phyloP scores from a whole-genome alignment of 2,888 invertebrate genomes.

The Polydrusus tereticollis region DNA sequence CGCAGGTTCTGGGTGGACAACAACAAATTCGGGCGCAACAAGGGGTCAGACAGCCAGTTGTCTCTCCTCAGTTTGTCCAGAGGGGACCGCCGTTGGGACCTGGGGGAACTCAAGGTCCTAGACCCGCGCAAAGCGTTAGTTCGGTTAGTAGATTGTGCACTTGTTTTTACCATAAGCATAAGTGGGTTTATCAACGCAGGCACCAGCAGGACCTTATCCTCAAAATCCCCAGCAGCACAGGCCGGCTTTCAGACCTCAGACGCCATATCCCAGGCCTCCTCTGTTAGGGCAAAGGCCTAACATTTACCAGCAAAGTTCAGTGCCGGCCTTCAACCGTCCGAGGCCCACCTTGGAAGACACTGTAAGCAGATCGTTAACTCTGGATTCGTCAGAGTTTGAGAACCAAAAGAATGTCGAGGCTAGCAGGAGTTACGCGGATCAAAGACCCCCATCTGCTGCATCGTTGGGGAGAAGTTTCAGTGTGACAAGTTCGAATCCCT shows the following conservation, averaged over 20 bases:
- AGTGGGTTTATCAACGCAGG: not conserved
- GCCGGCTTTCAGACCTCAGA: slow-evolving; percentile 65
- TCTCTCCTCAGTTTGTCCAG: slow-evolving; percentile 36
- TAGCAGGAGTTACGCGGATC: slow-evolving; percentile 61
- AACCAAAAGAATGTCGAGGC: slow-evolving; percentile 49
- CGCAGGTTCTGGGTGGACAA: slow-evolving; percentile 46
- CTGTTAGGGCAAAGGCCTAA: slow-evolving; percentile 56
- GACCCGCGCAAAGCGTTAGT: slow-evolving; percentile 11
- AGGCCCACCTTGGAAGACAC: slow-evolving; percentile 53
- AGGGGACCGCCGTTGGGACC: slow-evolving; percentile 54
- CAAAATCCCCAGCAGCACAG: slow-evolving; percentile 49
- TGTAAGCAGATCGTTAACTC: slow-evolving; percentile 59
- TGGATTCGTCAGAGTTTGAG: slow-evolving; percentile 62
- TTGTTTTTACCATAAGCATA: not conserved
- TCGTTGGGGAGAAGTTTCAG: slow-evolving; percentile 70
- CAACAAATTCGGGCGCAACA: slow-evolving; percentile 21
- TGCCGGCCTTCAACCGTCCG: slow-evolving; percentile 53
- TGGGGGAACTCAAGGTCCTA: slow-evolving; percentile 43
- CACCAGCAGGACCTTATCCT: not conserved
- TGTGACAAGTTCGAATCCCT: slow-evolving; percentile 67
- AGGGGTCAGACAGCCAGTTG: slow-evolving; percentile 20
- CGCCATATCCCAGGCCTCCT: slow-evolving; percentile 70
- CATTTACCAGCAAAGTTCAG: slow-evolving; percentile 59
- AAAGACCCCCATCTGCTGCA: slow-evolving; percentile 62
- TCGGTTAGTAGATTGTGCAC: slow-evolving; percentile 29